phyloP scores from a whole-genome alignment of 1,140 invertebrate genomes.

The Gonatopus flavifemur region DNA sequence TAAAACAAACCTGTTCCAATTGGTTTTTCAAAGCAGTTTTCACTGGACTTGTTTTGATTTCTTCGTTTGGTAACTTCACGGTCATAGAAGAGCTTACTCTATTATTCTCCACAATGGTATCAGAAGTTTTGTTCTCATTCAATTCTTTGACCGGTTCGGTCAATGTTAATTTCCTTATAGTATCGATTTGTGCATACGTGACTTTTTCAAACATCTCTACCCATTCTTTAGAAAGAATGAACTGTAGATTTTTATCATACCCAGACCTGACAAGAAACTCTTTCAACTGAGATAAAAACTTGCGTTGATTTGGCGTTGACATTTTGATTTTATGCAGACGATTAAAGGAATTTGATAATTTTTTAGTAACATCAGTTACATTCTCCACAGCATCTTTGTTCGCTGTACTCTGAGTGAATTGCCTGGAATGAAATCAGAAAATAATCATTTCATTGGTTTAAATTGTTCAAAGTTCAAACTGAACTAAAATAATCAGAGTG shows the following conservation, averaged over 20 bases:
- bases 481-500: no score
- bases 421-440: slow-evolving; percentile 27
- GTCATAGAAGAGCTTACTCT: slow-evolving; percentile 6
- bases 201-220: slow-evolving; percentile 55
- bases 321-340: slow-evolving; percentile 41
- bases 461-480: no score
- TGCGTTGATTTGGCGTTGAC: slow-evolving; percentile 58
- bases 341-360: slow-evolving; percentile 26
- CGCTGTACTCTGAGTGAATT: slow-evolving; percentile 30
- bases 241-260: slow-evolving; percentile 55
- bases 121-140: background rate
- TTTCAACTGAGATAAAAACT: slow-evolving; percentile 56
- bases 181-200: slow-evolving; percentile 42
- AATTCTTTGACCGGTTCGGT: slow-evolving; percentile 17
- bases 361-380: slow-evolving; percentile 37
- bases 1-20: background rate
- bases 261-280: slow-evolving; percentile 55
- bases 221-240: slow-evolving; percentile 60
- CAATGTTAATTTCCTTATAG: slow-evolving; percentile 47
- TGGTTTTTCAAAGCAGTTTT: slow-evolving; percentile 3
- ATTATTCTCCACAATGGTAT: background rate
- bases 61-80: slow-evolving; percentile 6
- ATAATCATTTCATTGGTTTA: background rate
- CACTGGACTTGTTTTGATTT: background rate
- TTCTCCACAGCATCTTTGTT: slow-evolving; percentile 36